Evolutionary conservation across 2,797 vertebrate species (phyloP).

Genomic region (Gymnoscopelus braueri): DNA sequence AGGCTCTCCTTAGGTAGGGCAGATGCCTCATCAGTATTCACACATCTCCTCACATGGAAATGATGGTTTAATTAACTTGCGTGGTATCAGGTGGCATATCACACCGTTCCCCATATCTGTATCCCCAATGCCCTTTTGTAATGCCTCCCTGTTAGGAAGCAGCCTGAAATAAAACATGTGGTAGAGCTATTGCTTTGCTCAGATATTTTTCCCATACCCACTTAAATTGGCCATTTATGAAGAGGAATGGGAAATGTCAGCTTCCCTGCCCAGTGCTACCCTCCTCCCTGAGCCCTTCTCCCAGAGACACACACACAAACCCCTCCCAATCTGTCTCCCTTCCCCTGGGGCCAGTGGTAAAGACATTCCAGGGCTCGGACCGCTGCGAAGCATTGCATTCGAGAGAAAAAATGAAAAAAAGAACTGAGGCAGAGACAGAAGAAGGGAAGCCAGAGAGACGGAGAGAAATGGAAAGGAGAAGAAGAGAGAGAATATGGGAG

Average conservation of each 20-base stretch:
- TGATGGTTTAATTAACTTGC: constrained; percentile 37
- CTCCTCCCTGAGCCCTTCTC: constrained; percentile 24
- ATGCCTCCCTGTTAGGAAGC: constrained; percentile 33
- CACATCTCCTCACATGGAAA: constrained; percentile 16
- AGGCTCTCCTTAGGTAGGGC: constrained; percentile 3
- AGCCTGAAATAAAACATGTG: constrained; percentile 47
- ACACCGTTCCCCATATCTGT: constrained; percentile 19
- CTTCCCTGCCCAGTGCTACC: constrained; percentile 51
- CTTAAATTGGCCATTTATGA: constrained; percentile 71
- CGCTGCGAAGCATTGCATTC: constrained; percentile 61
- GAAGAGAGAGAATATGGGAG: neutral
- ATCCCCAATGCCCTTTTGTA: constrained; percentile 25
- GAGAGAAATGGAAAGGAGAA: neutral
- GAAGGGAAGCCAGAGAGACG: neutral
- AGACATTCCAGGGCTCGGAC: constrained; percentile 70
- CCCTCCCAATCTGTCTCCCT: constrained; percentile 59
- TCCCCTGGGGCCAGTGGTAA: constrained; percentile 68
- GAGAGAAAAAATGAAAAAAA: constrained; percentile 20
- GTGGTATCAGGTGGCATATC: constrained; percentile 10
- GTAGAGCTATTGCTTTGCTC: constrained; percentile 40
- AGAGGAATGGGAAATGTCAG: constrained; percentile 78
- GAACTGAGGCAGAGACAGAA: too few species aligned
- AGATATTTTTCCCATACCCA: constrained; percentile 59
- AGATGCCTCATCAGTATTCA: constrained; percentile 6
- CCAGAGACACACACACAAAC: constrained; percentile 51